Percentiles rank a stretch among this genome's conserved stretches.
Conservation (phyloP, 2,888 invertebrate species). For the Eupithecia subfuscata region DNA sequence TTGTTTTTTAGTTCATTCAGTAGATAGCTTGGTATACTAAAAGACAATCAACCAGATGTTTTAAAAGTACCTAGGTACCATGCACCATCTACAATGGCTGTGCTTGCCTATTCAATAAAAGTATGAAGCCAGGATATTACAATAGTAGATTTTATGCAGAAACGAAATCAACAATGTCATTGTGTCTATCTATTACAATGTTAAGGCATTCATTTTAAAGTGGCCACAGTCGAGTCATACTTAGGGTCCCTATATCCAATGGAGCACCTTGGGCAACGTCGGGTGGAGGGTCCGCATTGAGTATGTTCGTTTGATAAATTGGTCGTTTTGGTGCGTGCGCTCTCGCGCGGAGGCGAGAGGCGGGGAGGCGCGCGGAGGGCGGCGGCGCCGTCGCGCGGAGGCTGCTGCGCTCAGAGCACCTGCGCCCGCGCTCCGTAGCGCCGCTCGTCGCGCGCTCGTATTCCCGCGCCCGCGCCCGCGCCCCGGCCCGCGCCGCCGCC, state of each 20-base stretch:
- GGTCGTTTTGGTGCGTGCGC: conserved; percentile 81
- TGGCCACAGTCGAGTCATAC: conserved; percentile 13
- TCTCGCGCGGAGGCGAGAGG: conserved; percentile 63
- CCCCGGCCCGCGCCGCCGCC: conserved; percentile 65
- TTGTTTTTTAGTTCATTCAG: background rate
- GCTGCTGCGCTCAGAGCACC: conserved; percentile 89
- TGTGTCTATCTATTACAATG: background rate
- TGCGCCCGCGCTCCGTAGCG: conserved; percentile 86
- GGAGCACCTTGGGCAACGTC: conserved; percentile 69
- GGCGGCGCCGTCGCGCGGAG: conserved; percentile 85
- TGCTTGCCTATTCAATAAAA: background rate
- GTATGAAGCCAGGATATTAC: background rate
- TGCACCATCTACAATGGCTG: background rate
- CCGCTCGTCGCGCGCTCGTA: conserved; percentile 81
- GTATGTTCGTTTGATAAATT: conserved; percentile 82
- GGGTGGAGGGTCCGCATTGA: conserved; percentile 66
- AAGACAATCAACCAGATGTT: background rate
- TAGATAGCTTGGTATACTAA: background rate
- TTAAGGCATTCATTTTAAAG: conserved; percentile 10
- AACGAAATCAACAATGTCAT: background rate
- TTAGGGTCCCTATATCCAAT: conserved; percentile 34
- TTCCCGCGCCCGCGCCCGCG: conserved; percentile 70
- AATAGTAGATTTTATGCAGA: background rate
- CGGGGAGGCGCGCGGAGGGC: conserved; percentile 81
- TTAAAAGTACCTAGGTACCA: background rate